Conservation (phyloP, 2,888 invertebrate species). For the Luperina nickerlii region DNA sequence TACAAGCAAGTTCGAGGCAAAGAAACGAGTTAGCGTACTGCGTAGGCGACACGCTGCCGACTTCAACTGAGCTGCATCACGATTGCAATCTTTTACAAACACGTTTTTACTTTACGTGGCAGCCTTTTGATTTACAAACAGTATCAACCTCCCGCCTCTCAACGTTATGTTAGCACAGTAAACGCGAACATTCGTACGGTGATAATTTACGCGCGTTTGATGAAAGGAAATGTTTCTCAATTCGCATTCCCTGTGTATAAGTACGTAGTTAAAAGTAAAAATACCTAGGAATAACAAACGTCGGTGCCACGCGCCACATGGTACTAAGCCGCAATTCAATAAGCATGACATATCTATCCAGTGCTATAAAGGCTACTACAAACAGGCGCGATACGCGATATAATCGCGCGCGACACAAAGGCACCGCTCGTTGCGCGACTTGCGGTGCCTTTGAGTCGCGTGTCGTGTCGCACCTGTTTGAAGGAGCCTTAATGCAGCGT, state of each 20-base stretch:
- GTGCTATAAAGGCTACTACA: neutral
- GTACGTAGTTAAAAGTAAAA: conserved; percentile 48
- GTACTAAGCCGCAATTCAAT: conserved; percentile 42
- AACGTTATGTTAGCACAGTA: conserved; percentile 14
- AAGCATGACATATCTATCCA: conserved; percentile 37
- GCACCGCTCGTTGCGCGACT: no score
- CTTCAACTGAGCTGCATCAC: conserved; percentile 36
- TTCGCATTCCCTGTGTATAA: conserved; percentile 25
- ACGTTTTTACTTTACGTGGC: conserved; percentile 38
- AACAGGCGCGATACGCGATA: no score
- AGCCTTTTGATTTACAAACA: conserved; percentile 48
- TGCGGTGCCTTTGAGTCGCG: no score
- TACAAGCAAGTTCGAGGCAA: conserved; percentile 11
- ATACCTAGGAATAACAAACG: conserved; percentile 40
- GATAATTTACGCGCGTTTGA: conserved; percentile 50
- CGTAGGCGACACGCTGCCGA: conserved; percentile 51
- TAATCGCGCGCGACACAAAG: no score
- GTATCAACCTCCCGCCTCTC: conserved; percentile 16
- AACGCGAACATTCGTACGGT: conserved; percentile 25
- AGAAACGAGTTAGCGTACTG: conserved; percentile 45
- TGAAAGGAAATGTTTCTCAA: conserved; percentile 46
- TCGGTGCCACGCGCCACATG: conserved; percentile 45
- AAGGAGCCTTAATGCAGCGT: neutral
- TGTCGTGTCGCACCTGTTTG: no score
- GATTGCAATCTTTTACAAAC: conserved; percentile 60